phyloP scores from a whole-genome alignment of 2,888 invertebrate genomes.

The Mesoligia furuncula region DNA sequence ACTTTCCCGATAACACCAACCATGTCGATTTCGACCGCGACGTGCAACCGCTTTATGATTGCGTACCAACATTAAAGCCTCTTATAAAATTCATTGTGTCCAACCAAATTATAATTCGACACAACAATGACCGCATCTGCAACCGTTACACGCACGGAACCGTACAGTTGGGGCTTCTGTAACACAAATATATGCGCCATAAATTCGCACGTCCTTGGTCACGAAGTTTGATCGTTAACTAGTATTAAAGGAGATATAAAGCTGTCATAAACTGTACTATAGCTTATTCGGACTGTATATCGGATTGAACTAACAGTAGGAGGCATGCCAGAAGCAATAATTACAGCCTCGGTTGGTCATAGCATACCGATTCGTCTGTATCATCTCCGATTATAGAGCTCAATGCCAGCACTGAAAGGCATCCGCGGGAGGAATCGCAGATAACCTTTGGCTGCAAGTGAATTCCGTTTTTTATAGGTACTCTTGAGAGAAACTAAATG shows the following conservation, averaged over 20 bases:
- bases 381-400: conserved; percentile 78
- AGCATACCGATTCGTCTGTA: conserved; percentile 76
- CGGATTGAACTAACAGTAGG: conserved; percentile 52
- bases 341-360: conserved; percentile 63
- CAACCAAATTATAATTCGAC: conserved; percentile 38
- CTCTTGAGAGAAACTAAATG: conserved; percentile 66
- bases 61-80: conserved; percentile 46
- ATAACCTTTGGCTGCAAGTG: conserved; percentile 75
- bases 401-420: conserved; percentile 74
- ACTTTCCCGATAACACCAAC: conserved; percentile 58
- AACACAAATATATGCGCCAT: conserved; percentile 65
- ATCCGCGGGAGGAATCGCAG: conserved; percentile 76
- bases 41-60: conserved; percentile 50
- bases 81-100: conserved; percentile 46
- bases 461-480: conserved; percentile 75
- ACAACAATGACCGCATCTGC: conserved; percentile 28
- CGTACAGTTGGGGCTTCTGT: conserved; percentile 44
- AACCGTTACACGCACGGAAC: conserved; percentile 30
- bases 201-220: conserved; percentile 71
- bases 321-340: conserved; percentile 30
- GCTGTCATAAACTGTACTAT: conserved; percentile 70
- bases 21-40: conserved; percentile 50
- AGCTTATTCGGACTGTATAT: conserved; percentile 66
- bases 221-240: conserved; percentile 75
- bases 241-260: conserved; percentile 72